Evolutionary conservation across 2,113 vertebrate species (phyloP).

Genomic region (Cheilinus undulatus): DNA sequence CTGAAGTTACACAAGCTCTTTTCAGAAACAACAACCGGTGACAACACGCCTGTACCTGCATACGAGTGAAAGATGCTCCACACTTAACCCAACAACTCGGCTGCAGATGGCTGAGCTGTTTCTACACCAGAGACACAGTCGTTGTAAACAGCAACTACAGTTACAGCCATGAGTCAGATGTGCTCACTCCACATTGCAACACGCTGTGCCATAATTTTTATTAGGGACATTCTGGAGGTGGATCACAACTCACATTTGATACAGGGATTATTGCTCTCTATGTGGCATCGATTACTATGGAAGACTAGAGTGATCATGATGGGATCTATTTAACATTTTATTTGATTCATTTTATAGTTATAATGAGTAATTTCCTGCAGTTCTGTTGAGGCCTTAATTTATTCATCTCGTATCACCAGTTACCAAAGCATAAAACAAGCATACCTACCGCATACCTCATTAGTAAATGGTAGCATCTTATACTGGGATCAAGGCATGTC

Average conservation of each 20-base stretch:
- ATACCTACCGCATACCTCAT: too few species aligned
- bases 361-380: too few species aligned
- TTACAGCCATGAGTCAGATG: conserved; percentile 68
- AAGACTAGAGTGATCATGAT: too few species aligned
- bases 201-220: conserved; percentile 54
- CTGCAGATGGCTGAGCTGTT: conserved; percentile 30
- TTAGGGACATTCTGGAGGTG: conserved; percentile 43
- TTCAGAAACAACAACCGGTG: conserved; percentile 40
- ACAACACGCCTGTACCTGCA: conserved; percentile 69
- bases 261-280: conserved; percentile 12
- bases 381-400: too few species aligned
- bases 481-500: too few species aligned
- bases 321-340: too few species aligned
- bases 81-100: conserved; percentile 31
- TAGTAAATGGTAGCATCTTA: too few species aligned
- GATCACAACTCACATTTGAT: conserved; percentile 45
- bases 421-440: too few species aligned
- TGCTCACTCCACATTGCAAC: conserved; percentile 60
- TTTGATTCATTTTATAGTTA: too few species aligned
- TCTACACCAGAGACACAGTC: conserved; percentile 34
- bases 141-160: conserved; percentile 71
- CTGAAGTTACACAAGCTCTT: conserved; percentile 55
- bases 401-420: too few species aligned
- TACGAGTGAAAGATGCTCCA: conserved; percentile 16
- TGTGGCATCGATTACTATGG: background rate